Evolutionary conservation across 2,113 vertebrate species (phyloP).

Genomic region (Ginglymostoma cirratum): DNA sequence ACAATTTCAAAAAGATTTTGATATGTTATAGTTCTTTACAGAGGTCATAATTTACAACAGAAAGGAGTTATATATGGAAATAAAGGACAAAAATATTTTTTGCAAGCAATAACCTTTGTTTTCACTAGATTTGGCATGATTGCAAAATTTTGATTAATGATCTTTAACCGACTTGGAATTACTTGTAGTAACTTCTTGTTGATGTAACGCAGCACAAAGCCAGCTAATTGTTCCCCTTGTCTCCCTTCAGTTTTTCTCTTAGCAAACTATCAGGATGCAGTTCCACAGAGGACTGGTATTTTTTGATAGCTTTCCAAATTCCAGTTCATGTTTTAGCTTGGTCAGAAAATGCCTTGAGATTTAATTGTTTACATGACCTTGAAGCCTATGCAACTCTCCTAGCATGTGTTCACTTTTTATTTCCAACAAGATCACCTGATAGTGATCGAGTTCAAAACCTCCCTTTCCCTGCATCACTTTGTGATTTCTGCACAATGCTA

Average conservation of each 20-base stretch:
- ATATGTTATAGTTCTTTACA: conserved; percentile 43
- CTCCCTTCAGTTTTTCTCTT: conserved; percentile 40
- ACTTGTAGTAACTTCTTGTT: not conserved
- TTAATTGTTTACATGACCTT: conserved; percentile 20
- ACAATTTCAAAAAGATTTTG: conserved; percentile 60
- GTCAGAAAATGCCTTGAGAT: not conserved
- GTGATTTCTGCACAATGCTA: not conserved
- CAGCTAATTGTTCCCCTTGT: not conserved
- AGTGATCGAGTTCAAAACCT: not conserved
- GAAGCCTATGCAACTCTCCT: not conserved
- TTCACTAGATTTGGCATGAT: not conserved
- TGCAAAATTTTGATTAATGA: not conserved
- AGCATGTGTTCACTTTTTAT: not conserved
- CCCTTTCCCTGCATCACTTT: not conserved
- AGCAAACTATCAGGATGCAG: conserved; percentile 9
- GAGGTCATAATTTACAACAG: conserved; percentile 38
- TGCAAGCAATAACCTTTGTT: conserved; percentile 37
- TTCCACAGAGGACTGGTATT: too few species aligned
- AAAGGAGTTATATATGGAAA: conserved; percentile 41
- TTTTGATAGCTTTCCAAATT: not conserved
- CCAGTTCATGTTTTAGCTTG: not conserved
- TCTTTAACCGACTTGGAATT: not conserved
- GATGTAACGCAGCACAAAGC: not conserved
- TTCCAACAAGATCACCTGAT: not conserved
- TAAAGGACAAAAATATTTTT: conserved; percentile 39